Evolutionary conservation across 2,797 vertebrate species (phyloP).

Genomic region (Cheirogaleus major): DNA sequence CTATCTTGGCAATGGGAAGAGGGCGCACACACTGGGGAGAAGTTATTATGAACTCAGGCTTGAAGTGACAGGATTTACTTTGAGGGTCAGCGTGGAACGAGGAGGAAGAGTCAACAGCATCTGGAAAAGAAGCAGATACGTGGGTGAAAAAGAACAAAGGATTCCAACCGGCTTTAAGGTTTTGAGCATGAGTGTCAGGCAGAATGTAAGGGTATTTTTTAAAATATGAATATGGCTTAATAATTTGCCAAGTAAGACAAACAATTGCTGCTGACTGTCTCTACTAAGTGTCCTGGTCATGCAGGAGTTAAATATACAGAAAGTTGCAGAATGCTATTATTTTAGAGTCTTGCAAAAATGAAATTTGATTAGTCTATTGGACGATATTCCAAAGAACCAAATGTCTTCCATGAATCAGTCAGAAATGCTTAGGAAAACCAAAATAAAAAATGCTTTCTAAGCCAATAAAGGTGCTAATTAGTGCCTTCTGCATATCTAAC

Average conservation of each 20-base stretch:
- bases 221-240: not conserved
- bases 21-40: not conserved
- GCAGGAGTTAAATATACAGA: constrained; percentile 71
- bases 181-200: not conserved
- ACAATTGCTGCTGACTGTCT: not conserved
- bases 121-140: not conserved
- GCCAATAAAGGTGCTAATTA: constrained; percentile 82
- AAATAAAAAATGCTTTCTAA: constrained; percentile 83
- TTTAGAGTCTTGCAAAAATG: constrained; percentile 78
- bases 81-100: not conserved
- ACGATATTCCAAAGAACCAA: constrained; percentile 82
- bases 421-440: constrained; percentile 83
- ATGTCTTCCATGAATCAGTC: constrained; percentile 86
- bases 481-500: constrained; percentile 80
- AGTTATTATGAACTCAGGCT: not conserved
- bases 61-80: not conserved
- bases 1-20: not conserved
- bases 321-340: constrained; percentile 74
- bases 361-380: constrained; percentile 83
- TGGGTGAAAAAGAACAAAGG: not conserved
- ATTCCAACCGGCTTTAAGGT: not conserved
- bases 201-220: not conserved
- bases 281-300: not conserved
- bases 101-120: not conserved
- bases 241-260: not conserved